Percentiles rank a stretch among this genome's conserved stretches.
Evolutionary conservation across 35 echinoderm and acorn worm genomes (phyloP).

Genomic region (Hemicentrotus pulcherrimus): DNA sequence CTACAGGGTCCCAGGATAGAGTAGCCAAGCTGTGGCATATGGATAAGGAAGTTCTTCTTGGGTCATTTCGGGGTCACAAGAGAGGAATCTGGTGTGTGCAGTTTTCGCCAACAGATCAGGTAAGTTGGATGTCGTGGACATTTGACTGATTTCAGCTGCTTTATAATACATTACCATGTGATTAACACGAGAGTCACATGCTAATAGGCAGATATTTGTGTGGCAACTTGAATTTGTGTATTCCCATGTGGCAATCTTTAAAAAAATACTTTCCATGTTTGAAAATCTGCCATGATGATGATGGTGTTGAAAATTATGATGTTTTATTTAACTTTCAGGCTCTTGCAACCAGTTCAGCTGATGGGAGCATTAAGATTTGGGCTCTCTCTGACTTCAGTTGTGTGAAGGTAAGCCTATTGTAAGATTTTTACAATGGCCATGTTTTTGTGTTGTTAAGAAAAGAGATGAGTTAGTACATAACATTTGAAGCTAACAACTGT

Average conservation of each 20-base stretch:
- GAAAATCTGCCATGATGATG: no score
- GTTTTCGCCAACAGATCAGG: conserved; percentile 95
- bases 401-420: conserved; percentile 80
- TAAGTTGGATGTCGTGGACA: not conserved
- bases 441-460: not conserved
- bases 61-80: conserved; percentile 90
- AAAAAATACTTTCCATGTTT: no score
- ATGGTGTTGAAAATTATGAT: not conserved
- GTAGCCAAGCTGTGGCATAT: conserved; percentile 87
- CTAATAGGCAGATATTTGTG: no score
- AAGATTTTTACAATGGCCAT: not conserved
- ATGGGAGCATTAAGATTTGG: conserved; percentile 97
- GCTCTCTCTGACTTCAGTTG: conserved; percentile 90
- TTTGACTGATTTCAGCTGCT: no score
- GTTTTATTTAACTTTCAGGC: conserved; percentile 59
- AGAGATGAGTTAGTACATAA: not conserved
- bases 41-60: conserved; percentile 76
- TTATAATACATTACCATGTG: no score
- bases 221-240: no score
- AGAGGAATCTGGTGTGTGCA: conserved; percentile 97
- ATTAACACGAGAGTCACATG: no score
- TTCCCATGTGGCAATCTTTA: no score
- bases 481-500: not conserved
- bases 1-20: conserved; percentile 86
- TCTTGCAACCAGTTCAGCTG: conserved; percentile 92